phyloP scores from a whole-genome alignment of 2,113 vertebrate genomes.

The Crocuta crocuta region DNA sequence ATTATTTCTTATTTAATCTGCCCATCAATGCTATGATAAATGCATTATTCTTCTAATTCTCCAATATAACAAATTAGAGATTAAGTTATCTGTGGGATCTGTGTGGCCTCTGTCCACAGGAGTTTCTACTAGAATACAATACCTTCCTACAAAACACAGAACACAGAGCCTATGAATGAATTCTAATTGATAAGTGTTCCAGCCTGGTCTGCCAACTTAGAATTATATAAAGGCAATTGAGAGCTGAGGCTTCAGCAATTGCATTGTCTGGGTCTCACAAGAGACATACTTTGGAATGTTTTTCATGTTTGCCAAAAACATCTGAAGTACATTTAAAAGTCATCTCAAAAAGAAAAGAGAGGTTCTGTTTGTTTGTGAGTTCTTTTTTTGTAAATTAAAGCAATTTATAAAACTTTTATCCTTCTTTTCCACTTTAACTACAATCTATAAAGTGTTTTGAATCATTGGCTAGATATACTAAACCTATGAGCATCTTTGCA shows the following conservation, averaged over 20 bases:
- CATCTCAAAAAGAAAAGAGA: neutral
- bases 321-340: neutral
- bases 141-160: neutral
- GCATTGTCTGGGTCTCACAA: neutral
- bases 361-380: neutral
- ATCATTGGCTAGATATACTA: neutral
- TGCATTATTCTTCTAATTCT: neutral
- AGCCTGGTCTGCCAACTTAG: neutral
- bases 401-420: neutral
- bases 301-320: neutral
- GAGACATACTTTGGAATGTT: neutral
- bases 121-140: neutral
- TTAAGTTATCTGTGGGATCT: neutral
- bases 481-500: neutral
- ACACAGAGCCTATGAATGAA: neutral
- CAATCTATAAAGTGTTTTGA: neutral
- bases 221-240: neutral
- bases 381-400: neutral
- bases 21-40: neutral
- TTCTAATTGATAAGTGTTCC: neutral
- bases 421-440: neutral
- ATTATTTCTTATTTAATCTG: neutral
- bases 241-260: neutral
- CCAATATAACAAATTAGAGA: neutral
- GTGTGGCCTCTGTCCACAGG: neutral